These are phyloP conservation scores for Acropora yongei DNA, from an alignment of 64 coral and sea anemone genomes.

Conservation along the genomic window DNA sequence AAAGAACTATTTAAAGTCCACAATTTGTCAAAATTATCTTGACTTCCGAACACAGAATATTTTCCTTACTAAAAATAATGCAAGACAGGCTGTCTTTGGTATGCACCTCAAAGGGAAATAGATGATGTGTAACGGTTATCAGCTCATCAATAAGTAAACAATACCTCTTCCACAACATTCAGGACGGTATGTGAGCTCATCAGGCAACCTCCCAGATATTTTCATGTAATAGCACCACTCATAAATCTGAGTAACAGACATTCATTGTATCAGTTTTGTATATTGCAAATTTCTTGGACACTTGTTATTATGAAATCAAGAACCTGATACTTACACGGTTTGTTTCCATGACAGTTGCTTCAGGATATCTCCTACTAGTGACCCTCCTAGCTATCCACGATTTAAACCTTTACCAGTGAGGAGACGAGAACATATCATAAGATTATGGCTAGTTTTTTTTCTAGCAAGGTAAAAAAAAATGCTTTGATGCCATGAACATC, in stretches of 20 bases:
- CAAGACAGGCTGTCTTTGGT: conserved; percentile 2
- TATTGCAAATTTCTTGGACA: background rate
- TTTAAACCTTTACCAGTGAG: conserved; percentile 41
- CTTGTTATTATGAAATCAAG: background rate
- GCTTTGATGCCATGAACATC: background rate
- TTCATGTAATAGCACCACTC: background rate
- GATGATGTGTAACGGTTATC: background rate
- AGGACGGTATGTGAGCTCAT: background rate
- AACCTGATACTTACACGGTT: conserved; percentile 39
- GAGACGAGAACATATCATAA: background rate
- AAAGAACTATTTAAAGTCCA: background rate
- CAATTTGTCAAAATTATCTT: no score
- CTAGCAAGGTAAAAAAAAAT: background rate
- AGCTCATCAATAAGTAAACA: background rate
- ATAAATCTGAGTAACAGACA: background rate
- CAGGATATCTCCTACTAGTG: conserved; percentile 48
- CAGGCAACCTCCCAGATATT: background rate
- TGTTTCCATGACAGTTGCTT: conserved; percentile 68
- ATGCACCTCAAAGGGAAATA: background rate
- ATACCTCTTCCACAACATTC: conserved; percentile 15
- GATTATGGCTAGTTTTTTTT: background rate
- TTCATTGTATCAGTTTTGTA: background rate
- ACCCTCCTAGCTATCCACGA: conserved; percentile 52
- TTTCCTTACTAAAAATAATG: background rate
- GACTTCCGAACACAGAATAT: background rate